phyloP scores from a whole-genome alignment of 2,888 invertebrate genomes.

The Geotrupes spiniger region DNA sequence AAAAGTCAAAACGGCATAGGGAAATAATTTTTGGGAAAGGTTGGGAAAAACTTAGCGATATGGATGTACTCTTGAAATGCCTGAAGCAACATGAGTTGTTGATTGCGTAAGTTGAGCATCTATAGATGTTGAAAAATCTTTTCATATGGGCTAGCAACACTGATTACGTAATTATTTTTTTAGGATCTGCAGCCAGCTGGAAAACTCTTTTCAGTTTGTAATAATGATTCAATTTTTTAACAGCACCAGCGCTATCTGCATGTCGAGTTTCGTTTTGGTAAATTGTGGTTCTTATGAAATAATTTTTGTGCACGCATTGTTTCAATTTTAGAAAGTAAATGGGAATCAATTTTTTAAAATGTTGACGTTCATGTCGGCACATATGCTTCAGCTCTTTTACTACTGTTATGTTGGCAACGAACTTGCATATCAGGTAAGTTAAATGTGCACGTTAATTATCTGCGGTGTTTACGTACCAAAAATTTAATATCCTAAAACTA shows the following conservation, averaged over 20 bases:
- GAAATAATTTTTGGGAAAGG: conserved; percentile 10
- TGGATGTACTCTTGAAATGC: conserved; percentile 21
- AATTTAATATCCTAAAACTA: too few relatives aligned
- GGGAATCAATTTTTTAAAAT: conserved; percentile 16
- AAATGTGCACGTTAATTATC: too few relatives aligned
- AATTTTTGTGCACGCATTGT: background rate
- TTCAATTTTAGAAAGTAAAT: conserved; percentile 17
- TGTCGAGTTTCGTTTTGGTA: conserved; percentile 23
- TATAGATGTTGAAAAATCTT: background rate
- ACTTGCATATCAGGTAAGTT: conserved; percentile 15
- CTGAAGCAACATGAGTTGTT: conserved; percentile 27
- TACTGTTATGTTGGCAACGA: conserved; percentile 17
- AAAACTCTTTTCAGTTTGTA: conserved; percentile 23
- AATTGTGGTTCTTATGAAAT: background rate
- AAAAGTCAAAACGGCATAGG: conserved; percentile 7
- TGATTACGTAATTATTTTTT: too few relatives aligned
- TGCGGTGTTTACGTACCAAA: too few relatives aligned
- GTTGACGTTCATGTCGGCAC: conserved; percentile 13
- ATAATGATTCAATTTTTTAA: conserved; percentile 25
- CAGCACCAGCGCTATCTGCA: conserved; percentile 26
- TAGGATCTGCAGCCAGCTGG: conserved; percentile 26
- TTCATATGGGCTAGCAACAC: background rate
- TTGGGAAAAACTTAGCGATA: conserved; percentile 10
- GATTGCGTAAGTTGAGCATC: conserved; percentile 18
- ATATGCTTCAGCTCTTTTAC: conserved; percentile 14